A percentile compares a stretch with the other conserved stretches of the same genome.
Evolutionary conservation across 2,113 vertebrate genomes (phyloP).

Genomic region (Lamprotornis superbus): DNA sequence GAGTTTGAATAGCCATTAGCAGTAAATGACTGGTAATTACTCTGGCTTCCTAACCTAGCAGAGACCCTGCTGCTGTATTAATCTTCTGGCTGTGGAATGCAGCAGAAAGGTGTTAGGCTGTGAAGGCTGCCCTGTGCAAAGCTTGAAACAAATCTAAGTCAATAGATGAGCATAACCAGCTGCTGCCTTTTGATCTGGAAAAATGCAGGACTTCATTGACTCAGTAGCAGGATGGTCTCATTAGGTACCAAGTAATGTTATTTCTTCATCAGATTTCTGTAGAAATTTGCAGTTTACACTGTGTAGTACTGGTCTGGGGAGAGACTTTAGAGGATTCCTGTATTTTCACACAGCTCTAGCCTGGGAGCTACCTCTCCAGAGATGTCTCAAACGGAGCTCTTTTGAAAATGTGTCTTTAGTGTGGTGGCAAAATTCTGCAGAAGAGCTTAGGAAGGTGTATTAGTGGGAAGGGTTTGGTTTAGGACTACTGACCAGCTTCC

Average conservation of each 20-base stretch:
- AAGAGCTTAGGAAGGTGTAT: neutral
- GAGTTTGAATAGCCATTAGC: neutral
- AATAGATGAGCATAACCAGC: neutral
- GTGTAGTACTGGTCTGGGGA: neutral
- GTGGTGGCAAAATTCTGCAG: neutral
- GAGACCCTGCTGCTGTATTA: neutral
- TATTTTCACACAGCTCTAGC: neutral
- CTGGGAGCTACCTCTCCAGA: neutral
- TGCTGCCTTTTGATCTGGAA: neutral
- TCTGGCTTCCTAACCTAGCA: neutral
- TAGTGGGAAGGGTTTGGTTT: neutral
- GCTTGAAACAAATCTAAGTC: neutral
- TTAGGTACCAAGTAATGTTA: neutral
- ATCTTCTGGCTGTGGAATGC: neutral
- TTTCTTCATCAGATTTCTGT: neutral
- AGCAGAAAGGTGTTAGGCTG: neutral
- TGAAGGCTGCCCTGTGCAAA: neutral
- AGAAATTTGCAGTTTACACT: neutral
- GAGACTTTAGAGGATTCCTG: neutral
- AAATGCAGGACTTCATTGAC: neutral
- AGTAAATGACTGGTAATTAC: conserved; percentile 23
- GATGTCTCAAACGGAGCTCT: neutral
- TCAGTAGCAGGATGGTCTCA: neutral
- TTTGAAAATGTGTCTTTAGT: neutral
- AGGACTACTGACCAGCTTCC: neutral